Evolutionary conservation across 2,888 invertebrate genomes (phyloP).

Genomic region (Leptopilina drosophilae): DNA sequence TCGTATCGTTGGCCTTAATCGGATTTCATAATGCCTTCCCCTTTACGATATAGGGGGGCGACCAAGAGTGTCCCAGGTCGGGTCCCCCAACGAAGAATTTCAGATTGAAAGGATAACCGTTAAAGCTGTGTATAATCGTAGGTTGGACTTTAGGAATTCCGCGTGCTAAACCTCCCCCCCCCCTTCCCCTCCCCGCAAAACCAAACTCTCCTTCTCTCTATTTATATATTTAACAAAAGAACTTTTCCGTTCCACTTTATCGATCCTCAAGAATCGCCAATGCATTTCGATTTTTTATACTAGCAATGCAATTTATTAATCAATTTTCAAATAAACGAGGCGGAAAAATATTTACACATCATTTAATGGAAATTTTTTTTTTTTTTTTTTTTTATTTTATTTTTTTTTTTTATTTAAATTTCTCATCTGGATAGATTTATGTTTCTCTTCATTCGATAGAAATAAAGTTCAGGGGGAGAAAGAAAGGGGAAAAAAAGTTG

Average conservation of each 20-base stretch:
- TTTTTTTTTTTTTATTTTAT: too few species aligned
- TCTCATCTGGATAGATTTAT: too few species aligned
- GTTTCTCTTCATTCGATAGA: too few species aligned
- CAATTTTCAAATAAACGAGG: background rate
- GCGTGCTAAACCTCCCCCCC: background rate
- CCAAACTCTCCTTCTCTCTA: background rate
- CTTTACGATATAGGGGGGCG: background rate
- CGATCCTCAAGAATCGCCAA: background rate
- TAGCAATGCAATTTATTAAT: background rate
- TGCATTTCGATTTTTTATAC: background rate
- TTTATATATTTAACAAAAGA: background rate
- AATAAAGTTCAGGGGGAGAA: too few species aligned
- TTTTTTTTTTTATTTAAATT: too few species aligned
- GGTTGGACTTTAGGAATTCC: conserved; percentile 22
- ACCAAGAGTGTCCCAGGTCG: conserved; percentile 32
- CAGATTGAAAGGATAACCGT: conserved; percentile 40
- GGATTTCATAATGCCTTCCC: conserved; percentile 38
- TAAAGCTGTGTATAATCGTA: conserved; percentile 31
- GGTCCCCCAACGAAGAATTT: conserved; percentile 24
- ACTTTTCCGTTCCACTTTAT: conserved; percentile 21
- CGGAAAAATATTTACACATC: background rate
- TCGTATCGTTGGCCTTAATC: conserved; percentile 35
- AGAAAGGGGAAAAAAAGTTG: too few species aligned
- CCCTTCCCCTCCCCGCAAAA: background rate
- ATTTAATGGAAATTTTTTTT: too few species aligned